phyloP scores from a whole-genome alignment of 2,888 invertebrate genomes.

The Andricus quercusramuli region DNA sequence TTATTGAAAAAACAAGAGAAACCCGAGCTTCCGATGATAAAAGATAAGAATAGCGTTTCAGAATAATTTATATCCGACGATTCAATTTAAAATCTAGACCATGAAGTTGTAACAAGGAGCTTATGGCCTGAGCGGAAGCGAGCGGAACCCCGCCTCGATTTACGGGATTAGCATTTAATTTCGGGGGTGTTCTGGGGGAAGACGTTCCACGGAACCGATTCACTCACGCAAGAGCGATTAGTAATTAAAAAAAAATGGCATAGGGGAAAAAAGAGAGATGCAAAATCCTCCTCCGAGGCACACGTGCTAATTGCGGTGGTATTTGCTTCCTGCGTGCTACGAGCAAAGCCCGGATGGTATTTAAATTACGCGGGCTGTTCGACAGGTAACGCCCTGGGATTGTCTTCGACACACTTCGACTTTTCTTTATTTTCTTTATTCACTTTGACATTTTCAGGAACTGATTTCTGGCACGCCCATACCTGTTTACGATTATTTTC shows the following conservation, averaged over 20 bases:
- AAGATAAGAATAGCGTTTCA: background rate
- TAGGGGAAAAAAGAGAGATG: background rate
- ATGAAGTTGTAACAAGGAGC: constrained; percentile 8
- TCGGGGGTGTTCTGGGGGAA: constrained; percentile 1
- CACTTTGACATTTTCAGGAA: constrained; percentile 29
- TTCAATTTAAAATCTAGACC: constrained; percentile 21
- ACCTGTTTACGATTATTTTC: constrained; percentile 34
- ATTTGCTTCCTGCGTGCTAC: constrained; percentile 16
- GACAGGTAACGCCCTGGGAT: constrained; percentile 37
- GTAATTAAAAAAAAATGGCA: constrained; percentile 4
- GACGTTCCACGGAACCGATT: constrained; percentile 21
- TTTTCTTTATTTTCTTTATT: constrained; percentile 7
- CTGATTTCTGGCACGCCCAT: constrained; percentile 32
- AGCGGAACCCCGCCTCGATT: constrained; percentile 7
- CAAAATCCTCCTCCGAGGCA: background rate
- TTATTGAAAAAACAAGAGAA: no score
- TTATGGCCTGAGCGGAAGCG: constrained; percentile 7
- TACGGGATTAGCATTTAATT: constrained; percentile 38
- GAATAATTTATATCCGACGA: background rate
- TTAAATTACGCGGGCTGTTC: constrained; percentile 7
- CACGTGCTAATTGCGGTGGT: constrained; percentile 34
- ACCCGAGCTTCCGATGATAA: background rate
- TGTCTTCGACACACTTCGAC: constrained; percentile 2
- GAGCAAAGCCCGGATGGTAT: constrained; percentile 5
- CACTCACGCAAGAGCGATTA: constrained; percentile 39